Base-by-base conservation (phyloP, 2,888 invertebrate genomes). In the Mesodorylaimus sp. region DNA sequence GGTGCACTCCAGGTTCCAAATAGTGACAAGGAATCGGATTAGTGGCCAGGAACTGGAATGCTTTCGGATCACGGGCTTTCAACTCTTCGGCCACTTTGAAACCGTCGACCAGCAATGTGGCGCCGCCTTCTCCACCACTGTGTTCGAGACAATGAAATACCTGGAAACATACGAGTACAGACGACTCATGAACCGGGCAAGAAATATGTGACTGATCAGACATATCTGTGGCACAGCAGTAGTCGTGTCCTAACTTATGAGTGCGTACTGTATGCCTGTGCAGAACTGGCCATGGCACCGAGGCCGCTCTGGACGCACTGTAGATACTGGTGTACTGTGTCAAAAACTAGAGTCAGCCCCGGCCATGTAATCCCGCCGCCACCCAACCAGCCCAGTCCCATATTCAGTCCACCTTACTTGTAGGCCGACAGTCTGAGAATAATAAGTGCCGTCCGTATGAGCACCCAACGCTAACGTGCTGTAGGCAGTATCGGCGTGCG, bases 361-460 rank as follows among this genome's bases (percentile, higher is more conserved):
- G n/a, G n/a, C n/a, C n/a, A n/a, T n/a, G n/a, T n/a, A n/a, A n/a
- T n/a, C n/a, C n/a, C n/a, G n/a, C n/a, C n/a, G n/a, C n/a, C n/a
- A n/a, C n/a, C n/a, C n/a, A n/a, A n/a, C n/a, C n/a, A n/a, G n/a
- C n/a, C n/a, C n/a, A n/a, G n/a, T n/a, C n/a, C n/a, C n/a, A n/a
- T n/a, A n/a, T n/a, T n/a, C n/a, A n/a, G n/a, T n/a, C n/a, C n/a
- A n/a, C n/a, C n/a, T 42, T 42, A 57, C 57, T 48, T 60, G 60
- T 43, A 61, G 60, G 23, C 83, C 83, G 45, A 79, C 76, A 1
- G 82, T 76, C 64, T 81, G 78, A 47, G 75, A 75, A 57, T 81
- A 80, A 61, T 83, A 85, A 0, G 81, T 82, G 49, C 77, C 80
- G 61, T 84, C 84, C 2, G 77, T 82, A 61, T 85, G 84, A 0